phyloP scores from a whole-genome alignment of 1,140 invertebrate genomes.

The Dreissena polymorpha region DNA sequence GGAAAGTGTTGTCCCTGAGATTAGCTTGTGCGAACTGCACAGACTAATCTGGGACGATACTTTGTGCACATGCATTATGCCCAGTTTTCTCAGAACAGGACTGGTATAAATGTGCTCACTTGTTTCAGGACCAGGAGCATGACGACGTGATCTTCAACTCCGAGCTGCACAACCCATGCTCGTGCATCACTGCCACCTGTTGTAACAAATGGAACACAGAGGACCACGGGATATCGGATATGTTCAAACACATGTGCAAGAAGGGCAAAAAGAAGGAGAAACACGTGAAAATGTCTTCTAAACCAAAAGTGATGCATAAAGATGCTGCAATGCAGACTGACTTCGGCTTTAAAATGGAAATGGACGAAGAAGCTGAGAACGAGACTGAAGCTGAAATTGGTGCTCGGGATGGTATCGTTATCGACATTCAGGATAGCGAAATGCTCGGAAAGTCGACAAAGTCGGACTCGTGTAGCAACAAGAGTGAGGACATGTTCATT shows the following conservation, averaged over 20 bases:
- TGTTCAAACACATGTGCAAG: conserved; percentile 15
- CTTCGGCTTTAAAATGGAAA: conserved; percentile 34
- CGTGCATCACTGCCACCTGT: conserved; percentile 7
- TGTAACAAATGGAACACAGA: neutral
- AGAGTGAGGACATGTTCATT: conserved; percentile 41
- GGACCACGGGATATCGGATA: conserved; percentile 37
- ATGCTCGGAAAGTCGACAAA: neutral
- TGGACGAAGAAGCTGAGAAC: conserved; percentile 18
- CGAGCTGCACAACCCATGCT: neutral
- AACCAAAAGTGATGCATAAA: neutral
- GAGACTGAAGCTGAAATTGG: neutral
- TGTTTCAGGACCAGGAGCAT: conserved; percentile 29
- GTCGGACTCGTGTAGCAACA: conserved; percentile 31
- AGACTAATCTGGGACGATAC: too few species aligned
- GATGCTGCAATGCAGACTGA: conserved; percentile 28
- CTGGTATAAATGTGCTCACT: neutral
- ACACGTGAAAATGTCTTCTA: conserved; percentile 9
- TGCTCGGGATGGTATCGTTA: neutral
- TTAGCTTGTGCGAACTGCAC: too few species aligned
- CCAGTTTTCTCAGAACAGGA: too few species aligned
- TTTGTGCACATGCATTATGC: too few species aligned
- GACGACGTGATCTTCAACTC: conserved; percentile 8
- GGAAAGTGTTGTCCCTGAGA: too few species aligned
- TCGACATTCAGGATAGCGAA: neutral
- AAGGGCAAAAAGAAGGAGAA: conserved; percentile 39